Conservation (phyloP, 2,888 invertebrate species). For the Caenorhabditis plicata region DNA sequence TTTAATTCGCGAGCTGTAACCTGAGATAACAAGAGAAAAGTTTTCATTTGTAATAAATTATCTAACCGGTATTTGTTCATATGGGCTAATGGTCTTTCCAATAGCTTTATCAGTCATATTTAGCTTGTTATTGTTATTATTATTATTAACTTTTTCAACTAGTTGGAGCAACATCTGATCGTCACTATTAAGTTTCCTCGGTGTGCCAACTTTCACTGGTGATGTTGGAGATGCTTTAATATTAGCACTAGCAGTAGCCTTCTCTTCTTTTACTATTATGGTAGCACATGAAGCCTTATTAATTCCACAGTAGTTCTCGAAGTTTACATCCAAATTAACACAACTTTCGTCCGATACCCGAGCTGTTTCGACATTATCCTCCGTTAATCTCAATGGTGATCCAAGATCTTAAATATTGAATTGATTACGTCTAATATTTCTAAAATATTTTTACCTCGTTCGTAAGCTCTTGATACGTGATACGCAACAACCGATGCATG, state of each 20-base stretch:
- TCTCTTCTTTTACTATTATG: not conserved
- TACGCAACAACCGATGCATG: conserved; percentile 80
- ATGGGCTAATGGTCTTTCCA: conserved; percentile 44
- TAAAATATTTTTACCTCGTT: not conserved
- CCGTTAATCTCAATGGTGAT: not conserved
- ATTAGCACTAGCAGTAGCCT: conserved; percentile 3
- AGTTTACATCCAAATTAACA: conserved; percentile 3
- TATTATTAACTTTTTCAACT: conserved; percentile 28
- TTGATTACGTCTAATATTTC: not conserved
- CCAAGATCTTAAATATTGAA: not conserved
- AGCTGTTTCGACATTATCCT: not conserved
- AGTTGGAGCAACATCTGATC: conserved; percentile 15
- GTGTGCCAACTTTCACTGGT: too few relatives aligned
- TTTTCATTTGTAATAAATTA: too few relatives aligned
- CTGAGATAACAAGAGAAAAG: conserved; percentile 6
- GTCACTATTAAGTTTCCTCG: conserved; percentile 23
- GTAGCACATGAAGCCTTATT: conserved; percentile 12
- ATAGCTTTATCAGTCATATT: not conserved
- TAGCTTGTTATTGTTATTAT: conserved; percentile 11
- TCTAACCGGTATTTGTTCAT: conserved; percentile 55
- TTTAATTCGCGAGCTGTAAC: conserved; percentile 18
- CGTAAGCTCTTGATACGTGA: conserved; percentile 70
- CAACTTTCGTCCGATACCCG: not conserved
- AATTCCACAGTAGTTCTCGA: conserved; percentile 16
- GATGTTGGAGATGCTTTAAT: conserved; percentile 11